Base-by-base conservation (phyloP, 1,140 invertebrate species). In the Drosophila pseudoobscura region DNA sequence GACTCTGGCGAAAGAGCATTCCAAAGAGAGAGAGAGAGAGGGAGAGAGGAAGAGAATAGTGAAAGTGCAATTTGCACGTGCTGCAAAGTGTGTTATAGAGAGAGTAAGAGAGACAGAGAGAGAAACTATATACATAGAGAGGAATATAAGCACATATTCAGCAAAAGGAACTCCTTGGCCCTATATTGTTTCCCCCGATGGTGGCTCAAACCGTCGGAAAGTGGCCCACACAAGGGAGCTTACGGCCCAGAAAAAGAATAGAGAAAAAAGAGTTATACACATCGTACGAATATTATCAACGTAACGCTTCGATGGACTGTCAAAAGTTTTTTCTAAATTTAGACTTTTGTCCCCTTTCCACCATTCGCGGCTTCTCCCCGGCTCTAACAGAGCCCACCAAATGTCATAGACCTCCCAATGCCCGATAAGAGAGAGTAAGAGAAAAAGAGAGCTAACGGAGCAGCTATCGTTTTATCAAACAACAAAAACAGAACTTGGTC, bases 301-400 rank as follows among this genome's bases (percentile, higher is more conserved):
- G 62, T 78, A 66, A 83, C 71, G 80, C 79, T 83, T 44, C 65
- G 66, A 72, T 64, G 56, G 46, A 53, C 59, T 79, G 62, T 58
- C 71, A 75, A 75, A 78, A 63, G 47, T 15, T 41, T 46, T 3
- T 31, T 57, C 61, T 47, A 66, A 76, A 63, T 75, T 69, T 79
- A 62, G 76, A 78, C 6, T 11, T 22, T 44, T 64, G 35, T 41
- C 41, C 46, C 57, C 46, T 26, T 41, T 17, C 22, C 57, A 24
- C 22, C 29, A 9, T 31, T 31, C 2, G 29, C 29, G 13, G 3
- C 5, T 26, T 26, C 60, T 20, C 63, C 35, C 11, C 9, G 35
- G 35, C 35, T 39, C 35, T 13, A 39, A 39, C 49, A 45, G 29
- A 49, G 54, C 31, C 43, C 29, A n/a, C 15, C 46, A 54, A 68